Base-by-base conservation (phyloP, 2,113 vertebrate species). In the Empidonax alnorum region DNA sequence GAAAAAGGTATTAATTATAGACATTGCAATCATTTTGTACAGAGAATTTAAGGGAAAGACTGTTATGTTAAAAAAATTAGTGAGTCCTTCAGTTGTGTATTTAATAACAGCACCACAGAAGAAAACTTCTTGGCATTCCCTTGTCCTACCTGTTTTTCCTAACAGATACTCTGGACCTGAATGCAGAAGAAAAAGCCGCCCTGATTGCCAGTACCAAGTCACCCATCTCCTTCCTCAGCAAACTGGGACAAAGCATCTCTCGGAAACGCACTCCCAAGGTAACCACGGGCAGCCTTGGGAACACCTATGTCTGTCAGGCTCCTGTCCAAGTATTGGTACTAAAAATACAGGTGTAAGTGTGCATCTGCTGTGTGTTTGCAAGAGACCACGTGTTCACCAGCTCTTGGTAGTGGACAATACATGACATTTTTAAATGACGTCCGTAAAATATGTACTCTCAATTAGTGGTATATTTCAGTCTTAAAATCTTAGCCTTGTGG, bases 211-310 rank as follows among this genome's bases (percentile, higher is more conserved):
- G 98, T 81, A 99, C 99, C 53, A 99, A 99, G 75, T 99, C 99
- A 3, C 99, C 99, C 7, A 99, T 99, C 94, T 99, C 99, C 82
- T 99, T 99, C 98, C 97, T 99, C 8, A 99, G 99, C 97, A 99
- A 99, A 74, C 98, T 99, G 53, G 99, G 99, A 13, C 99, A 99
- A 95, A 99, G 99, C 91, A 99, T 99, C 96, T 99, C 99, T 46
- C 98, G 99, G 76, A 99, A 99, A 87, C 98, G 99, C 31, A 99
- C 98, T 63, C 99, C 99, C 39, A 99, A 99, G 99, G 99, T 99
- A 83, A 24, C 5, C 22, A 2, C 39, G 22, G 47, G 14, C 9
- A 9, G 12, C 7, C 62, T 37, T 14, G 22, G 28, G 10, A 9
- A 12, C 18, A 1, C 23, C 16, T 8, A 12, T 15, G 5, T 16